A percentile compares a stretch with the other conserved stretches of the same genome.
Evolutionary conservation across 1,140 invertebrate genomes (phyloP).

Genomic region (Hesperophylax magnus): DNA sequence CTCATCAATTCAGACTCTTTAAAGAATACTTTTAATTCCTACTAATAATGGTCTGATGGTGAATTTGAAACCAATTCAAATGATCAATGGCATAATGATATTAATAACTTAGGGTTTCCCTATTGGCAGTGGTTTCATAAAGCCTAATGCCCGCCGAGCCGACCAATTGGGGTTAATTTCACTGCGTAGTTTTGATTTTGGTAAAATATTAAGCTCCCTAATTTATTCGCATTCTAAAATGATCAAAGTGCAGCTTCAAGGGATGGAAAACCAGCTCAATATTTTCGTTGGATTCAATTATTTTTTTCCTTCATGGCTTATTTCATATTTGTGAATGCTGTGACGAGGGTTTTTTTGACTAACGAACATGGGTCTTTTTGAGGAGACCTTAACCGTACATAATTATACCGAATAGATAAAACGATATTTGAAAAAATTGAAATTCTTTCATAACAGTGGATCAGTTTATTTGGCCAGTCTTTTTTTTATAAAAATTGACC

Average conservation of each 20-base stretch:
- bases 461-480: no score
- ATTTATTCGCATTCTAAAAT: conserved; percentile 54
- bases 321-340: not conserved
- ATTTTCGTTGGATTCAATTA: not conserved
- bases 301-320: not conserved
- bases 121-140: conserved; percentile 23
- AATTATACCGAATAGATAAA: no score
- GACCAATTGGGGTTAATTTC: conserved; percentile 47
- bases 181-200: conserved; percentile 52
- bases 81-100: conserved; percentile 39
- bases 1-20: no score
- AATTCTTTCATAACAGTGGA: no score
- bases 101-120: conserved; percentile 24
- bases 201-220: conserved; percentile 56
- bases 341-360: not conserved
- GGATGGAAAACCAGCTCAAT: not conserved
- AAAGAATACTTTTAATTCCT: not conserved
- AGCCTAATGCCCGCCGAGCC: conserved; percentile 44
- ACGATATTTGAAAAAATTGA: no score
- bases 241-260: conserved; percentile 25
- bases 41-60: not conserved
- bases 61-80: conserved; percentile 13
- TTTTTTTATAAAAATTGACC: no score
- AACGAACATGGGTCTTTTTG: no score
- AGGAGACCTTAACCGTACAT: no score